Evolutionary conservation across 2,888 invertebrate genomes (phyloP), one percentile per base, ranked within the genome.

Genomic region (Drosophila leonis): DNA sequence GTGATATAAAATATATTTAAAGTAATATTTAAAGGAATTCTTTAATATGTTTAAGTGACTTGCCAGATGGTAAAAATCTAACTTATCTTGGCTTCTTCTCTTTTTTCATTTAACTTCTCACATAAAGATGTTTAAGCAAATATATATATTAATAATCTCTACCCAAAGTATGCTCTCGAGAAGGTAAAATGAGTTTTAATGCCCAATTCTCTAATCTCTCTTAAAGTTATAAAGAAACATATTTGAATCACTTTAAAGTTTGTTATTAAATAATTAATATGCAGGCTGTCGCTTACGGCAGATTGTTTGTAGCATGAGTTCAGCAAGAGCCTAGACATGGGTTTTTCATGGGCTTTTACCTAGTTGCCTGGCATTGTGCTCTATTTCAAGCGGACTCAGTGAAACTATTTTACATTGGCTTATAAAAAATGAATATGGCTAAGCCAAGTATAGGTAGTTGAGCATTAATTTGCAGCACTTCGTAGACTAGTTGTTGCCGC

Each of bases 361-460:
- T 33, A 33, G 18, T 31, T 31, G 48, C 18, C 49, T 18, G 9
- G 7, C 33, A 33, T 13, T 31, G 31, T 18, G 49, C 31, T 31
- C 31, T 12, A 7, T 20, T 49, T 33, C 7, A 18, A 33, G 31
- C 49, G 8, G 20, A 33, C 18, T 6, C 49, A 33, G 31, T 33
- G 49, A 18, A 49, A 20, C 49, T 49, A 49, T 18, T 55, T 56
- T 56, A 31, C 41, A 13, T 57, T 39, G 46, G 72, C 61, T 79
- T 65, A 65, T 73, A 70, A 73, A 65, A 15, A 68, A 75, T 80
- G 73, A 70, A 73, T 42, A 60, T 57, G 66, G 62, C 70, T 65
- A 56, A 65, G 35, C 51, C 56, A 49, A 74, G 77, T 65, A 61
- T 42, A 65, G 70, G 61, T 81, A 70, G 70, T 70, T 78, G 61